Percentiles rank a stretch among this genome's conserved stretches.
phyloP scores from a whole-genome alignment of 1,140 invertebrate species.

The Cydia splendana region DNA sequence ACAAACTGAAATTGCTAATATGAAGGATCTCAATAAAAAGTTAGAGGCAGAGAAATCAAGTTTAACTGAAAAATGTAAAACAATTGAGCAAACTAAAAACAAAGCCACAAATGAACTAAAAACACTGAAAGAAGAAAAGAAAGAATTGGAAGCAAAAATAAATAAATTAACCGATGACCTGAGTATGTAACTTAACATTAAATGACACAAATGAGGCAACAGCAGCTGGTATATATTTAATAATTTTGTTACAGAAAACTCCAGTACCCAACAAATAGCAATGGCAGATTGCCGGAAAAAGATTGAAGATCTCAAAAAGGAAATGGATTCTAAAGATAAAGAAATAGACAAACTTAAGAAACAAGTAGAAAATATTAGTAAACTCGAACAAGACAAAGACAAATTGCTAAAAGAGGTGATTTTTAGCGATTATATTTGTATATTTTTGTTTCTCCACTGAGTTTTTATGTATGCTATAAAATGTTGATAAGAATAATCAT shows the following conservation, averaged over 20 bases:
- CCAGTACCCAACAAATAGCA: slow-evolving; percentile 75
- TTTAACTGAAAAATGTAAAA: slow-evolving; percentile 77
- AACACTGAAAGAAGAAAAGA: slow-evolving; percentile 78
- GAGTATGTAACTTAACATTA: slow-evolving; percentile 59
- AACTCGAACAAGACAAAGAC: slow-evolving; percentile 77
- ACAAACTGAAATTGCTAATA: slow-evolving; percentile 78
- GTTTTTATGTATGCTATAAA: neutral
- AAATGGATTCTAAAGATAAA: slow-evolving; percentile 80
- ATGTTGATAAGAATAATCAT: slow-evolving; percentile 19
- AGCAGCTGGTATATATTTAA: slow-evolving; percentile 36
- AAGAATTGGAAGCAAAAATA: slow-evolving; percentile 81
- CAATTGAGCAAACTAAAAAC: slow-evolving; percentile 67
- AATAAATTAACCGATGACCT: slow-evolving; percentile 80
- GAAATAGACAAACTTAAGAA: slow-evolving; percentile 82
- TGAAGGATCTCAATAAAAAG: slow-evolving; percentile 74
- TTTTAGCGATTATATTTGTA: neutral
- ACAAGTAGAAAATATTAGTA: slow-evolving; percentile 75
- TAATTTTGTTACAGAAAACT: slow-evolving; percentile 66
- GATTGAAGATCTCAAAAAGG: slow-evolving; percentile 79
- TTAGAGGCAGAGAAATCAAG: slow-evolving; percentile 73
- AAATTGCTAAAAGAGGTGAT: slow-evolving; percentile 78
- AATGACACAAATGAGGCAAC: slow-evolving; percentile 12
- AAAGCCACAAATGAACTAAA: slow-evolving; percentile 62
- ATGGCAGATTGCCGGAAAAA: slow-evolving; percentile 79
- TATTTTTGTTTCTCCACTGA: neutral